A percentile compares a stretch with the other conserved stretches of the same genome.
phyloP scores from a whole-genome alignment of 2,888 invertebrate genomes.

The Perizoma affinitatum region DNA sequence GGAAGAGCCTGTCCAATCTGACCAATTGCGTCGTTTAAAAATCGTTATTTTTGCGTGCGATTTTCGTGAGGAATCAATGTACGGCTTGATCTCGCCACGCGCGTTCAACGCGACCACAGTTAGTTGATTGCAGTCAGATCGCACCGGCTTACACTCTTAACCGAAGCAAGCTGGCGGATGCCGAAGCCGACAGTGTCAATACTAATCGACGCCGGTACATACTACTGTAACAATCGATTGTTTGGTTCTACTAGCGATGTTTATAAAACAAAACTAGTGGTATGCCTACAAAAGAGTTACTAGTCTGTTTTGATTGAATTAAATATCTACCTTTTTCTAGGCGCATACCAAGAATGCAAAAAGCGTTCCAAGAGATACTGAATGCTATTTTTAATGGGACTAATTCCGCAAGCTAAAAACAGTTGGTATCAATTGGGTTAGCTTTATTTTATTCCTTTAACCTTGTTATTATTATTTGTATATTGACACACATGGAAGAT shows the following conservation, averaged over 20 bases:
- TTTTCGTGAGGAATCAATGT: conserved; percentile 7
- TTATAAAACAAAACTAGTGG: conserved; percentile 18
- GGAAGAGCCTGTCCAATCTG: too few species aligned
- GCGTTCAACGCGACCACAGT: conserved; percentile 68
- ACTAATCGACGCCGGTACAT: conserved; percentile 41
- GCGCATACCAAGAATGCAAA: too few species aligned
- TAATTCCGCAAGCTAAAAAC: too few species aligned
- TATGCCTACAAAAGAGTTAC: neutral
- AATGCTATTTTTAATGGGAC: too few species aligned
- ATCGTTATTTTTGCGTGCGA: conserved; percentile 1
- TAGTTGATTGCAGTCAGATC: conserved; percentile 71
- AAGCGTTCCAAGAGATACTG: too few species aligned
- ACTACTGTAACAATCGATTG: conserved; percentile 45
- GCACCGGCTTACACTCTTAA: conserved; percentile 69
- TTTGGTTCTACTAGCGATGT: conserved; percentile 35
- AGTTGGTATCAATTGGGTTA: too few species aligned
- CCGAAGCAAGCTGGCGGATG: conserved; percentile 68
- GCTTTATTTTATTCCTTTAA: too few species aligned
- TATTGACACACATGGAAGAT: too few species aligned
- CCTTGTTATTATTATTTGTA: too few species aligned
- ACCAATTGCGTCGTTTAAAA: too few species aligned
- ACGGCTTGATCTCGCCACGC: conserved; percentile 40
- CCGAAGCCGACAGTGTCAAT: conserved; percentile 52
- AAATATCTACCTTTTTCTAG: neutral
- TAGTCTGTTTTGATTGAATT: neutral